Percentiles rank a stretch among this genome's conserved stretches.
These are phyloP conservation scores for Meghimatium bilineatum DNA, from an alignment of 2,888 invertebrate species.

Conservation along the genomic window DNA sequence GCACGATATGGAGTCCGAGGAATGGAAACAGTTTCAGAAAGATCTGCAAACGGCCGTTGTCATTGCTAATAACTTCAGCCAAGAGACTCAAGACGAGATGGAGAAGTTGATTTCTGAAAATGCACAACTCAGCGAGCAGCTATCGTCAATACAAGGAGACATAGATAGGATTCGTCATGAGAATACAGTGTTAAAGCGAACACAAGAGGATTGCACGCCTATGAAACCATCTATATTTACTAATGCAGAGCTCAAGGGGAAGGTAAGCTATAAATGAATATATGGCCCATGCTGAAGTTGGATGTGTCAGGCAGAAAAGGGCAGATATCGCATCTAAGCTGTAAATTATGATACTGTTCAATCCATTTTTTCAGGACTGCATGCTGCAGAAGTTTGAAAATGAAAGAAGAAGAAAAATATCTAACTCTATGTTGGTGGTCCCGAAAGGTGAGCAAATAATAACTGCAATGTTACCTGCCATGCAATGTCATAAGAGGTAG, in stretches of 20 bases:
- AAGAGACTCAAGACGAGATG: constrained; percentile 89
- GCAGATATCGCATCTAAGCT: too few species aligned
- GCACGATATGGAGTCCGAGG: constrained; percentile 84
- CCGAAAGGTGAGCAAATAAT: too few species aligned
- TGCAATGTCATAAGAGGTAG: too few species aligned
- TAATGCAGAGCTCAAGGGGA: constrained; percentile 68
- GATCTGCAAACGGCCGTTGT: constrained; percentile 89
- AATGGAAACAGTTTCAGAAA: constrained; percentile 96
- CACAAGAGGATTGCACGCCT: constrained; percentile 52
- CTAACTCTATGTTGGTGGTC: too few species aligned
- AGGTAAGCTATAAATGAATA: constrained; percentile 58
- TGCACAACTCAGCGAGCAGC: constrained; percentile 82
- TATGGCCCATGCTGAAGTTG: too few species aligned
- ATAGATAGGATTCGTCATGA: constrained; percentile 87
- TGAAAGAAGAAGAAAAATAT: too few species aligned
- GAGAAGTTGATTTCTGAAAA: constrained; percentile 89
- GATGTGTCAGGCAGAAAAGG: too few species aligned
- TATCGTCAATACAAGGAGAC: constrained; percentile 53
- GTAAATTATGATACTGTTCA: too few species aligned
- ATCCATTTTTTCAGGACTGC: too few species aligned
- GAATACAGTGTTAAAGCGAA: constrained; percentile 83
- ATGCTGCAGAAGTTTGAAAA: too few species aligned
- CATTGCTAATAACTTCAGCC: constrained; percentile 97
- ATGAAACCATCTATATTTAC: constrained; percentile 59
- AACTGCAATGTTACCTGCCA: too few species aligned